phyloP scores from a whole-genome alignment of 2,888 invertebrate genomes.

The Cantharis rufa region DNA sequence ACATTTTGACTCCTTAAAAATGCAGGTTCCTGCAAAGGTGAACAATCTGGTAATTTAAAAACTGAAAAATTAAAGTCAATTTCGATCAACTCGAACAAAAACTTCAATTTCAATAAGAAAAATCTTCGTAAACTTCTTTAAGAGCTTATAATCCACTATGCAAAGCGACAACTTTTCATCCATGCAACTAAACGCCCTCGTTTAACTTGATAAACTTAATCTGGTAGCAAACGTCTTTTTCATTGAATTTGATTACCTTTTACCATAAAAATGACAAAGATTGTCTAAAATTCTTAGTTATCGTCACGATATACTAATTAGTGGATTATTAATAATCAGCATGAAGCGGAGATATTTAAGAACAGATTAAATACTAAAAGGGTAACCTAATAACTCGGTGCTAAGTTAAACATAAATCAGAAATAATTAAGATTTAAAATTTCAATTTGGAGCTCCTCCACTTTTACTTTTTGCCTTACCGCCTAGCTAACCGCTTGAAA shows the following conservation, averaged over 20 bases:
- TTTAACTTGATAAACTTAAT: background rate
- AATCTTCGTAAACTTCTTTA: background rate
- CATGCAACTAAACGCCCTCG: background rate
- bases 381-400: background rate
- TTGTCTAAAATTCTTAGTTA: background rate
- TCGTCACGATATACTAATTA: slow-evolving; percentile 21
- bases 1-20: background rate
- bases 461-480: background rate
- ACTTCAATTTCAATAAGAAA: background rate
- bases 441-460: background rate
- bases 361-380: background rate
- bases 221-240: background rate
- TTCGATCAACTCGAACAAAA: background rate
- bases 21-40: background rate
- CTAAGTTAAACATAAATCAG: background rate
- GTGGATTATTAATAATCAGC: slow-evolving; percentile 21
- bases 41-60: background rate
- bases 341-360: slow-evolving; percentile 24
- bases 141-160: background rate
- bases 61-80: background rate
- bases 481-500: background rate
- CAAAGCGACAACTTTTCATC: background rate
- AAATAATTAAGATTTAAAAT: background rate
- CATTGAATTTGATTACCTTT: background rate
- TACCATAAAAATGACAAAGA: background rate